Base-by-base conservation (phyloP, 2,113 vertebrate species). In the Montifringilla adamsi region DNA sequence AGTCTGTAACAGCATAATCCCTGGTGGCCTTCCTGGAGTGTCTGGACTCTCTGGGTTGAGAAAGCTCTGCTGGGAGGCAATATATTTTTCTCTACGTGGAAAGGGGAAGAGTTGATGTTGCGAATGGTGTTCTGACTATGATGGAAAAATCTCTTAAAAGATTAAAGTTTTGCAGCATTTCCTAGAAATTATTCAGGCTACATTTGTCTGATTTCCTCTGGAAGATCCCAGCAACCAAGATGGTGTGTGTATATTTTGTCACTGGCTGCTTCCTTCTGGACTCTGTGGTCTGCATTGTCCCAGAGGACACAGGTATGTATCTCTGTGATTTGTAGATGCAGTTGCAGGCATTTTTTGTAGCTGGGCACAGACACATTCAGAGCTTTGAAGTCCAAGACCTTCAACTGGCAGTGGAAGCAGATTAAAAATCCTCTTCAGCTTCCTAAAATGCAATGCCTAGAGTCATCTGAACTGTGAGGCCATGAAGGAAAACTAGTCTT, bases 1-100 rank as follows among this genome's bases (percentile, higher is more conserved):
- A 95, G 85, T 28, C 72, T 69, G 55, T 91, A 93, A 95, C 74
- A 90, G 72, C 62, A 63, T 14, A 86, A 90, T 95, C 93, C 85
- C 85, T 70, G 44, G 82, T 91, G 85, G 72, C 79, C 60, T 81
- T 96, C 76, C 79, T 80, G 55, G 63, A 88, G 72, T 16, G 35
- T 19, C 47, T 84, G 87, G 35, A 69, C 82, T 93, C 63, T 59
- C 63, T 59, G 87, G 41, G 39, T 59, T 86, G 79, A 92, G 90
- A 93, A 95, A 92, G 33, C 55, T 90, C 67, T 95, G 92, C 92
- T 94, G 69, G 31, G 47, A 75, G 80, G 83, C 72, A 94, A 41
- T 47, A 21, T 50, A 50, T 84, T 92, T 93, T 77, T 52, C n/a
- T 75, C 19, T 20, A n/a, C 62, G 70, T 59, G 70, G 55, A 58